Base-by-base conservation (phyloP, 2,113 vertebrate species). In the Alexandromys fortis region DNA sequence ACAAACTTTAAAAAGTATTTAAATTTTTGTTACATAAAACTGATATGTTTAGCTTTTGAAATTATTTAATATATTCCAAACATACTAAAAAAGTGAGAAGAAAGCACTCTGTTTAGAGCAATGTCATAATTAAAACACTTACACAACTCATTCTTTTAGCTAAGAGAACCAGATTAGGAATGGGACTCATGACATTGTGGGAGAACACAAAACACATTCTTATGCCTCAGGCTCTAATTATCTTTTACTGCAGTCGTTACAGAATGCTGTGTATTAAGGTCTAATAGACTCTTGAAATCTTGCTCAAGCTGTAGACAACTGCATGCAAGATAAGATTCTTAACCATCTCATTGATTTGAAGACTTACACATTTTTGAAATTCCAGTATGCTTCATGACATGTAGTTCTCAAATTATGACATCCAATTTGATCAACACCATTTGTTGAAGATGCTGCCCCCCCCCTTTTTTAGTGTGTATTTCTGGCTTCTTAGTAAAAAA, bases 31-130 rank as follows among this genome's bases (percentile, higher is more conserved):
- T 86, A 72, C 42, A 93, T 78, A 35, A 63, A 49, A 72, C 7
- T 52, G 21, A 38, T 90, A 52, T 30, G 2, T 47, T 72, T 45
- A 63, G 26, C 38, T 47, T 90, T 42, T 86, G 42, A 67, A 73
- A 96, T 93, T 67, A 93, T 52, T 86, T 93, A 86, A 55, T 47
- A 75, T 73, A 81, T 65, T 86, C 89, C 45, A 87, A 79, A 87
- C 30, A 90, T 81, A 30, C 55, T 89, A 47, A 70, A 85, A 75
- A 47, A 58, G 55, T 3, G 26, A 95, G 52, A 88, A 83, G 11
- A 79, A 75, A 28, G 5, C 14, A 35, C 3, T 81, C 52, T 45
- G 63, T 5, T 63, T 90, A 82, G 3, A 73, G 11, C 24, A 81
- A 88, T 19, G 65, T 11, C 55, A 82, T 77, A 63, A 55, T 76